phyloP scores from a whole-genome alignment of 1,140 invertebrate species.

The Calliphora vicina region DNA sequence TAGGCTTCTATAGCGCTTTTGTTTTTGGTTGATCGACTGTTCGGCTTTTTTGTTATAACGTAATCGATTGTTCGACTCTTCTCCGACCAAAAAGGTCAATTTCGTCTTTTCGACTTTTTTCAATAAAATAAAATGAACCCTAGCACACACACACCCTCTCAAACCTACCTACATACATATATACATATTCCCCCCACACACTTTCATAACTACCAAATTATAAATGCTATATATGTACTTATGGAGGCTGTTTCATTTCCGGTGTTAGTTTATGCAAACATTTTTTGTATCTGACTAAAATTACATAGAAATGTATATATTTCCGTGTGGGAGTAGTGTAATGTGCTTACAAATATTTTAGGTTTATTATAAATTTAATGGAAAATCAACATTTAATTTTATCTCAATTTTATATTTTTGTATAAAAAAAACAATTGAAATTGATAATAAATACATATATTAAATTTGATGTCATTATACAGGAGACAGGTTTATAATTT shows the following conservation, averaged over 20 bases:
- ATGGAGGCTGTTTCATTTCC: constrained; percentile 3
- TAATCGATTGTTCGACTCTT: no score
- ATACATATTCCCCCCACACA: no score
- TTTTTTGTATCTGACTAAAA: not conserved
- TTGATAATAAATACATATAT: no score
- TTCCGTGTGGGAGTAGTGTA: not conserved
- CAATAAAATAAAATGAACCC: no score
- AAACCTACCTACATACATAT: not conserved
- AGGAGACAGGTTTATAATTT: not conserved
- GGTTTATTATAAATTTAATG: not conserved
- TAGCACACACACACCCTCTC: not conserved
- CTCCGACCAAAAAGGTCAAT: no score
- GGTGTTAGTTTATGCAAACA: not conserved
- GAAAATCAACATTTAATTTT: not conserved
- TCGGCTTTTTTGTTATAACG: no score
- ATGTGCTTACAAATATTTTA: not conserved
- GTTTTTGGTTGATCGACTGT: no score
- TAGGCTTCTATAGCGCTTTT: no score
- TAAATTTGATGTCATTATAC: not conserved
- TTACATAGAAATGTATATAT: not conserved
- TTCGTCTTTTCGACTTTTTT: no score
- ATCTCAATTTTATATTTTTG: no score
- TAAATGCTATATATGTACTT: not conserved
- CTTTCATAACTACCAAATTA: not conserved
- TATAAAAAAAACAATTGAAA: no score